phyloP scores from a whole-genome alignment of 2,888 invertebrate genomes.

The Mythimna impura region DNA sequence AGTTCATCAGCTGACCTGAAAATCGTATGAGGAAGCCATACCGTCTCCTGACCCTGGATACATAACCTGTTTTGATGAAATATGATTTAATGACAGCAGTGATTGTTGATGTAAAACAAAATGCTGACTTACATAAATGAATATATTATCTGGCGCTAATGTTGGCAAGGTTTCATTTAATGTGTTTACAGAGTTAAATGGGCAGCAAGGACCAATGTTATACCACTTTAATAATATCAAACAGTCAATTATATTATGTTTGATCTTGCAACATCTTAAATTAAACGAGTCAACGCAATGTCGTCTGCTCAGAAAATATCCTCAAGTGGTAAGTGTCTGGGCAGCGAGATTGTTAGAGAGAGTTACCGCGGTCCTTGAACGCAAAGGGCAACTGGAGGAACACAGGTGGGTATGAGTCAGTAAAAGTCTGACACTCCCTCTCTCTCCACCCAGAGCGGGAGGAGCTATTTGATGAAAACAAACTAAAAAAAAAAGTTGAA shows the following conservation, averaged over 20 bases:
- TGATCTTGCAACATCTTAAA: background rate
- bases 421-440: no score
- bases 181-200: conserved; percentile 29
- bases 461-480: no score
- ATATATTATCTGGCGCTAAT: conserved; percentile 43
- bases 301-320: background rate
- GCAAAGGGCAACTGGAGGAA: no score
- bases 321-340: background rate
- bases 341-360: no score
- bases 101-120: conserved; percentile 26
- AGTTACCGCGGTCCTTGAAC: no score
- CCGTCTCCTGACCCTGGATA: conserved; percentile 43
- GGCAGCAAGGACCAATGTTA: background rate
- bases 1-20: conserved; percentile 53
- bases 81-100: conserved; percentile 40
- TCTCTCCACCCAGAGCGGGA: no score
- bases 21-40: conserved; percentile 24
- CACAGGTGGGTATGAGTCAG: no score
- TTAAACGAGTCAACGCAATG: background rate
- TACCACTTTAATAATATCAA: background rate
- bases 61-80: conserved; percentile 60
- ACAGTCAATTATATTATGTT: background rate
- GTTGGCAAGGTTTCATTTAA: conserved; percentile 14
- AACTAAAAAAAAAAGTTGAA: background rate
- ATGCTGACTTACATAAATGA: conserved; percentile 36